A percentile compares a stretch with the other conserved stretches of the same genome.
phyloP scores from a whole-genome alignment of 2,113 vertebrate species.

The Bufo bufo region DNA sequence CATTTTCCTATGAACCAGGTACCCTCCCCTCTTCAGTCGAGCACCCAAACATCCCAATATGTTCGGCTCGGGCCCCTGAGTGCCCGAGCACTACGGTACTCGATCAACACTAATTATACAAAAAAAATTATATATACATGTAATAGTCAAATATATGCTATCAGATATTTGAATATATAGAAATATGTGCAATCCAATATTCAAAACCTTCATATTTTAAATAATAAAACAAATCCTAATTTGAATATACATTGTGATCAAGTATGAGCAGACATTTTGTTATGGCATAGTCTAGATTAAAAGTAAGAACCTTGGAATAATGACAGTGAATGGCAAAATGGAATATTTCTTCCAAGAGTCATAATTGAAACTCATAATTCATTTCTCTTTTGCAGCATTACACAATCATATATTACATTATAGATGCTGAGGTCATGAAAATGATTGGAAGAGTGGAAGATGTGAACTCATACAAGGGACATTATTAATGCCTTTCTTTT shows the following conservation, averaged over 20 bases:
- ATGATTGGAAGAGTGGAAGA: constrained; percentile 8
- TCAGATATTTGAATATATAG: neutral
- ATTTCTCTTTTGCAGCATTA: constrained; percentile 25
- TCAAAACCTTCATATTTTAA: neutral
- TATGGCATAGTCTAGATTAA: neutral
- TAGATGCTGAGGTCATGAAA: constrained; percentile 41
- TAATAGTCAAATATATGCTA: no score
- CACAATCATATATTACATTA: constrained; percentile 38
- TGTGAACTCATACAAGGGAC: neutral
- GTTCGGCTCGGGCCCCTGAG: no score
- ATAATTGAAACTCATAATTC: constrained; percentile 46
- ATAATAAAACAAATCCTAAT: neutral
- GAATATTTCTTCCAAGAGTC: constrained; percentile 35
- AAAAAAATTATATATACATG: no score
- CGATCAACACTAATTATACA: no score
- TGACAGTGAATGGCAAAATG: constrained; percentile 38
- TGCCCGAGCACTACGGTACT: no score
- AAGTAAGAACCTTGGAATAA: constrained; percentile 13
- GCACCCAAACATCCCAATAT: no score
- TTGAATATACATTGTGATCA: constrained; percentile 13
- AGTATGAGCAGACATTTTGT: neutral
- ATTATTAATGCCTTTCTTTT: constrained; percentile 17
- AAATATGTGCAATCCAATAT: neutral
- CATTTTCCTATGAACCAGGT: no score
- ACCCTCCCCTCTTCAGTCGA: no score